Evolutionary conservation across 2,888 invertebrate species (phyloP), one percentile per base, ranked within the genome.

Genomic region (Lithosia quadra): DNA sequence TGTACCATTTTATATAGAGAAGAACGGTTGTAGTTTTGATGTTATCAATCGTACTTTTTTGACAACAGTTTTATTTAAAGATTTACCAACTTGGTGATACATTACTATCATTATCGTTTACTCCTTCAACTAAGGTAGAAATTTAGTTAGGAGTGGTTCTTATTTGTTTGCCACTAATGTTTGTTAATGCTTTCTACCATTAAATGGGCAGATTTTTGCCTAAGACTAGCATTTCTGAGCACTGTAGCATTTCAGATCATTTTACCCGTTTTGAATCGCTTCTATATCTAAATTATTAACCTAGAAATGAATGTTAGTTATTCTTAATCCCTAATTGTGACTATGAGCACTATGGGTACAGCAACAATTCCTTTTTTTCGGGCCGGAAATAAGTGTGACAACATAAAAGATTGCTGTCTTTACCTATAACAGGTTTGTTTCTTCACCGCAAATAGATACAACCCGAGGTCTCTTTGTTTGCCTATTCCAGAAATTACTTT

Each of bases 381-480:
- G 65, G 69, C 72, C 66, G 74, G 70, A 61, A 69, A 76, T 76
- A 72, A 86, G 84, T 84, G 83, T 87, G 86, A 81, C 85, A 76
- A 80, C 73, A 85, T 85, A 85, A 86, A 80, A 72, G 68, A 71
- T 73, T 69, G 66, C 67, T 75, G 83, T 85, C 84, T 86, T 86
- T 86, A n/a, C n/a, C n/a, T n/a, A 84, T 83, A 89, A 84, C 84
- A 81, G 84, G 86, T 86, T 87, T 91, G 89, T 92, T 91, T 89
- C 85, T 85, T 85, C 77, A 83, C 80, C 67, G 86, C 89, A 92
- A 92, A 92, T 89, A 92, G 86, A 85, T 86, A 88, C 90, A 91
- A 89, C 86, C 81, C 88, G 89, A 90, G 89, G 88, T 83, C 86
- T 13, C 88, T 92, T 91, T 92, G 90, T 90, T 88, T 85, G 86